Conservation (phyloP, 1,140 invertebrate genomes). For the Galleria mellonella region DNA sequence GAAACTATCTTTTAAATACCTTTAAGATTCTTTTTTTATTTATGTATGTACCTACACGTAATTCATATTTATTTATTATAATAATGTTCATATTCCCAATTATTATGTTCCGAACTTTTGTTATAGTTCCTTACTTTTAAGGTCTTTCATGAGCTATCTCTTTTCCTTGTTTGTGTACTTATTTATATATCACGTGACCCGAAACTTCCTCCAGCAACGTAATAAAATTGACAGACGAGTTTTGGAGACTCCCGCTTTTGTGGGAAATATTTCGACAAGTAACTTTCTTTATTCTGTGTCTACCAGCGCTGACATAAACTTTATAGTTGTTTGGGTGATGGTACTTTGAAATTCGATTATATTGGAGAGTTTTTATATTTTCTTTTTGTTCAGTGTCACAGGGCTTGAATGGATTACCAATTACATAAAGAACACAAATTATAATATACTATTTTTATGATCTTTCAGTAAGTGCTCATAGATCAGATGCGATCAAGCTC, state of each 20-base stretch:
- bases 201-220: constrained; percentile 12
- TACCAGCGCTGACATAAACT: neutral
- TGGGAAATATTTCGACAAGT: neutral
- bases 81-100: too few relatives aligned
- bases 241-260: neutral
- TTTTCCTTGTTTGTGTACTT: neutral
- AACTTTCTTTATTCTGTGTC: constrained; percentile 1
- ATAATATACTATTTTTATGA: too few relatives aligned
- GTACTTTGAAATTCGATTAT: too few relatives aligned
- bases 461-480: too few relatives aligned
- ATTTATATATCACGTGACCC: neutral
- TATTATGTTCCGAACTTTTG: neutral
- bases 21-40: too few relatives aligned
- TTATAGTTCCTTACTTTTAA: constrained; percentile 2
- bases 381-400: too few relatives aligned
- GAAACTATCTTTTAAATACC: too few relatives aligned
- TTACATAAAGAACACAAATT: too few relatives aligned
- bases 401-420: too few relatives aligned
- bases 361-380: neutral
- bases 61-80: too few relatives aligned
- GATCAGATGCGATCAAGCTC: too few relatives aligned
- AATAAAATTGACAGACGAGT: constrained; percentile 15
- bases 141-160: neutral
- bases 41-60: too few relatives aligned
- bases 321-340: neutral